Conservation (phyloP, 2,797 vertebrate species). For the Chanos chanos region DNA sequence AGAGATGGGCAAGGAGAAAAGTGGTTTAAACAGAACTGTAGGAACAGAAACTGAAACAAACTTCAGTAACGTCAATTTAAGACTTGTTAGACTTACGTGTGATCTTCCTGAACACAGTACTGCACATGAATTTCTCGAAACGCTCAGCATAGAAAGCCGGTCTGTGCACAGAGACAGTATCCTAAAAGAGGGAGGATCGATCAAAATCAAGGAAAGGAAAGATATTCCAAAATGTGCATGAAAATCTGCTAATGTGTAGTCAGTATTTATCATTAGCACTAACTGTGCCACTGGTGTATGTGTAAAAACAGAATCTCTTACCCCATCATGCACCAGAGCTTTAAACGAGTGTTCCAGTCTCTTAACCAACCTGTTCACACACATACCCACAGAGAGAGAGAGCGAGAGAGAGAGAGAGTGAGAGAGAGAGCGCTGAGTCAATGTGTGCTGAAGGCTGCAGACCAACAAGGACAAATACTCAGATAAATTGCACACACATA, state of each 20-base stretch:
- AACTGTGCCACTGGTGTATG: neutral
- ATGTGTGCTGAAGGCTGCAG: too few species aligned
- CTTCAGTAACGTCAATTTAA: too few species aligned
- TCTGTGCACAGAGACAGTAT: conserved; percentile 90
- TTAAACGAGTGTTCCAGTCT: conserved; percentile 97
- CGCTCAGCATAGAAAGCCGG: conserved; percentile 92
- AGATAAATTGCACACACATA: too few species aligned
- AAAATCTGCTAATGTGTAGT: neutral
- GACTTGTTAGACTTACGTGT: conserved; percentile 66
- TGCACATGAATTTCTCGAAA: conserved; percentile 93
- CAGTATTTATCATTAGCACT: neutral
- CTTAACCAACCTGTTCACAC: conserved; percentile 81
- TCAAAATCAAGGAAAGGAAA: neutral
- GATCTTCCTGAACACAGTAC: conserved; percentile 80
- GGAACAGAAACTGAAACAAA: too few species aligned
- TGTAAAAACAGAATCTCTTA: too few species aligned
- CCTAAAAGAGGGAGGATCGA: conserved; percentile 62
- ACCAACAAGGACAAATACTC: too few species aligned
- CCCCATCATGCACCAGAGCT: conserved; percentile 91
- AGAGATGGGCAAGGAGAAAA: neutral
- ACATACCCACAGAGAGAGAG: neutral
- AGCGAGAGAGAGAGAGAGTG: too few species aligned
- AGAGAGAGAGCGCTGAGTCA: neutral
- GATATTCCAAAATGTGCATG: neutral
- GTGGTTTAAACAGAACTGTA: neutral